Evolutionary conservation across 2,888 invertebrate species (phyloP).

Genomic region (Cheilosia scutellata): DNA sequence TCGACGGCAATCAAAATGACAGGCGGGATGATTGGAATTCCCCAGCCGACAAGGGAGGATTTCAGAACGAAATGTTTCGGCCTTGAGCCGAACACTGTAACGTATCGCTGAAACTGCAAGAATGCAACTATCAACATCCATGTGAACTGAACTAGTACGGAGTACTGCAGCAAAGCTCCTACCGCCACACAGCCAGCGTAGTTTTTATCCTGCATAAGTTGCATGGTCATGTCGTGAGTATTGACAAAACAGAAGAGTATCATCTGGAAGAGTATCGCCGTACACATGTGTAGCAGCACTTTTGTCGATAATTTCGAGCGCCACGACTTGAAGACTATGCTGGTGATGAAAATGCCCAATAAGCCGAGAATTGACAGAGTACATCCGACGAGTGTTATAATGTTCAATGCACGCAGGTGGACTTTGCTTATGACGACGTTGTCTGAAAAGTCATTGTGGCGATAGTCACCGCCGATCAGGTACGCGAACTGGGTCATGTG

Average conservation of each 20-base stretch:
- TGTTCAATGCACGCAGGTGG: slow-evolving; percentile 85
- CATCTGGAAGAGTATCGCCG: slow-evolving; percentile 87
- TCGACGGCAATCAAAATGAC: slow-evolving; percentile 84
- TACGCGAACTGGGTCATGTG: slow-evolving; percentile 88
- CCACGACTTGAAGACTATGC: slow-evolving; percentile 86
- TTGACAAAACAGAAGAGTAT: slow-evolving; percentile 82
- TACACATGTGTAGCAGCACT: slow-evolving; percentile 87
- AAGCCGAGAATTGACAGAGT: slow-evolving; percentile 86
- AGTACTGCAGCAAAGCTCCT: slow-evolving; percentile 88
- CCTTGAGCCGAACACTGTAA: slow-evolving; percentile 87
- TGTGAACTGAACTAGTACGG: slow-evolving; percentile 88
- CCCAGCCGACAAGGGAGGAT: slow-evolving; percentile 87
- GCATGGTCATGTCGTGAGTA: slow-evolving; percentile 79
- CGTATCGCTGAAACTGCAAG: slow-evolving; percentile 88
- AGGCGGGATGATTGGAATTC: slow-evolving; percentile 86
- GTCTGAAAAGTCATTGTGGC: slow-evolving; percentile 78
- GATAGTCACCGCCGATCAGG: slow-evolving; percentile 82
- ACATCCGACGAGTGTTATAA: slow-evolving; percentile 86
- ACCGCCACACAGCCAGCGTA: slow-evolving; percentile 85
- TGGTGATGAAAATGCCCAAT: slow-evolving; percentile 87
- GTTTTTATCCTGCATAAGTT: slow-evolving; percentile 78
- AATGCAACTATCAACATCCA: slow-evolving; percentile 90
- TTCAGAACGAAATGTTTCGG: slow-evolving; percentile 87
- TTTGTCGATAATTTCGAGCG: slow-evolving; percentile 88
- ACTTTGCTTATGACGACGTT: slow-evolving; percentile 80